Evolutionary conservation across 2,113 vertebrate genomes (phyloP).

Genomic region (Alouatta palliata): DNA sequence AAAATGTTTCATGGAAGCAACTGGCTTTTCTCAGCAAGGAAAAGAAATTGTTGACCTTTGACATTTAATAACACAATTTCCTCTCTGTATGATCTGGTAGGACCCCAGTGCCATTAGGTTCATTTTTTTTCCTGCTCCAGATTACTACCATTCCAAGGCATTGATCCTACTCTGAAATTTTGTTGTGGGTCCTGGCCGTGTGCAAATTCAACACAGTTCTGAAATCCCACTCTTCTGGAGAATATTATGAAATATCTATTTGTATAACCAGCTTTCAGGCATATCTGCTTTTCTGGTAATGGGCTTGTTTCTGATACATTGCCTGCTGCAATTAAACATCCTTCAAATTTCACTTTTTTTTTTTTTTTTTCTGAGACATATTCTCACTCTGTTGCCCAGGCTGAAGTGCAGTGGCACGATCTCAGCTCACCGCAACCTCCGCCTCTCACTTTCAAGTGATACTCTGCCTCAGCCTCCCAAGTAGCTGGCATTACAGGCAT

Average conservation of each 20-base stretch:
- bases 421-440: too few species aligned
- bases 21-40: background rate
- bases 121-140: constrained; percentile 1
- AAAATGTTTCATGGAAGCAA: background rate
- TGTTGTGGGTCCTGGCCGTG: background rate
- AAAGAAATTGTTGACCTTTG: background rate
- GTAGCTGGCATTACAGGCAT: too few species aligned
- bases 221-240: background rate
- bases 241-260: constrained; percentile 17
- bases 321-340: constrained; percentile 18
- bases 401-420: too few species aligned
- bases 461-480: too few species aligned
- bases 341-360: constrained; percentile 34
- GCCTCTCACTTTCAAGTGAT: too few species aligned
- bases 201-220: background rate
- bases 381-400: too few species aligned
- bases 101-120: background rate
- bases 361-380: too few species aligned
- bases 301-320: constrained; percentile 39
- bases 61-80: background rate
- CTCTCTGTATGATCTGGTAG: background rate
- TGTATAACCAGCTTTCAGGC: constrained; percentile 27
- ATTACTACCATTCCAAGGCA: background rate
- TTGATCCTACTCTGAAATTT: background rate
- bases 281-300: background rate